Evolutionary conservation across 2,888 invertebrate genomes (phyloP), one percentile per base, ranked within the genome.

Genomic region (Leucoma salicis): DNA sequence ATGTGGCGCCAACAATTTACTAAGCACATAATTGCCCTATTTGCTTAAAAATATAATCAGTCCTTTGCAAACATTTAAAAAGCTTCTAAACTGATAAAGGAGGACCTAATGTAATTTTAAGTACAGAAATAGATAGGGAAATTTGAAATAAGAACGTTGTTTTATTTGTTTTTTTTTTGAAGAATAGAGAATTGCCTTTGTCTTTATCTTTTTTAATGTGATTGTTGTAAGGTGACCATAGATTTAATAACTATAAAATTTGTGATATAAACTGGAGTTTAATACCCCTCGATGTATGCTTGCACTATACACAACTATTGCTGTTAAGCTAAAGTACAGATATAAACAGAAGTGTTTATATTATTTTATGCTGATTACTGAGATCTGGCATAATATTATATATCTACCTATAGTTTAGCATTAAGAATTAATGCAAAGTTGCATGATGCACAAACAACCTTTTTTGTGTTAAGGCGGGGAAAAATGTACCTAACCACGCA

Each of bases 201-300:
- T 32, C 11, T 15, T 27, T 27, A 11, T 4, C 13, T 27, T 32
- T 36, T 32, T 14, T 11, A 24, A 29, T 40, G 32, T 37, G 33
- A 31, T 35, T 55, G 47, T 43, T 35, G 44, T 32, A 36, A 49
- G 36, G 31, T 53, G 39, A 45, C 46, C 42, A 48, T 42, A 38
- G 39, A 42, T 50, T 50, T 41, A 46, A 58, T 50, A 49, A 42
- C 46, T 40, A 58, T 58, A 58, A 58, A 61, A 43, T 53, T 47
- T 24, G 35, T 46, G 39, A 40, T 49, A 18, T 44, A 33, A 27
- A 31, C 29, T 34, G 38, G 41, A 40, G 42, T 48, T 45, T 43
- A 32, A 47, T 45, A 35, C 34, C 38, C 35, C 34, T 29, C 24
- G 39, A 39, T 18, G 27, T 34, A 46, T 32, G 28, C 39, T 27